phyloP scores from a whole-genome alignment of 1,140 invertebrate species.

The Dreissena polymorpha region DNA sequence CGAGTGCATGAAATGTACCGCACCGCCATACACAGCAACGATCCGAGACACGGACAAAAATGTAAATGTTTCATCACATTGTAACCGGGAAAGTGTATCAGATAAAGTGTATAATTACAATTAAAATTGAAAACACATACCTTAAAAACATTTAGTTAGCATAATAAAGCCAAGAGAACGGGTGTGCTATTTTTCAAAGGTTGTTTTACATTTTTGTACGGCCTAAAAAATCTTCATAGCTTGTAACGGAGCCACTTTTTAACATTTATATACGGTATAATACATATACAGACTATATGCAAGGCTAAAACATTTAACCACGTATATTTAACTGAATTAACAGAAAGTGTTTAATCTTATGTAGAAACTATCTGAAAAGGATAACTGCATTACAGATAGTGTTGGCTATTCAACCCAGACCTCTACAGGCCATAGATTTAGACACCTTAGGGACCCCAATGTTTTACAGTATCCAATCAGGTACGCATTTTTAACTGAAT shows the following conservation, averaged over 20 bases:
- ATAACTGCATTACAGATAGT: no score
- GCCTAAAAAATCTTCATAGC: no score
- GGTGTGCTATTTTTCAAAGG: neutral
- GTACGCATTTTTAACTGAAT: neutral
- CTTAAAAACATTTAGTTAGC: neutral
- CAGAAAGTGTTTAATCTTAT: no score
- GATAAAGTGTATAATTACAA: neutral
- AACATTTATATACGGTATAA: no score
- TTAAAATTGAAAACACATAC: neutral
- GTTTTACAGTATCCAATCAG: neutral
- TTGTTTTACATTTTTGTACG: neutral
- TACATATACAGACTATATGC: no score
- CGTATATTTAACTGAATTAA: no score
- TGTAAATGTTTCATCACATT: neutral
- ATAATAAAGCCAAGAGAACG: neutral
- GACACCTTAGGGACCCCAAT: conserved; percentile 21
- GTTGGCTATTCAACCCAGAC: neutral
- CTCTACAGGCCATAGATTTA: neutral
- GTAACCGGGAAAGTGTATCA: neutral
- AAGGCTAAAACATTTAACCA: no score
- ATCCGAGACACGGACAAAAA: neutral
- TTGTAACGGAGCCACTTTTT: no score
- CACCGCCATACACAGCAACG: conserved; percentile 15
- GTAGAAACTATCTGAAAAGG: no score
- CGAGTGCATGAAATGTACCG: conserved; percentile 15